Evolutionary conservation across 1,140 invertebrate species (phyloP), one percentile per base, ranked within the genome.

Genomic region (Lanistes nyassanus): DNA sequence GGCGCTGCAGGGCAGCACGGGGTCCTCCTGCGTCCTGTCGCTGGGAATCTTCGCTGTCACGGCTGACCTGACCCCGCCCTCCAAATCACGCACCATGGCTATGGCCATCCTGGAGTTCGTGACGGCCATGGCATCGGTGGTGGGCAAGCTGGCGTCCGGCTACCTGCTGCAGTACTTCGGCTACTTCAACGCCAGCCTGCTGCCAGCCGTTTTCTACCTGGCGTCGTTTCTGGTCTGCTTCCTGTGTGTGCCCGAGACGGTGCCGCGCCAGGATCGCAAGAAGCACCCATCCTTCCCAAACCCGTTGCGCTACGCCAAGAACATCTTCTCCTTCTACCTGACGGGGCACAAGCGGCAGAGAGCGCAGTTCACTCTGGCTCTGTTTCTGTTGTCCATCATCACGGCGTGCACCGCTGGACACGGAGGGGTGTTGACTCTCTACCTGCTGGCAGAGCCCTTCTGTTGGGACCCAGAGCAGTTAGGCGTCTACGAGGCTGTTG

Each of bases 41-140:
- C 36, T 76, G 39, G 68, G 66, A 6, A 47, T 58, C 6, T 76
- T 70, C 34, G 67, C 75, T 23, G 70, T 71, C 67, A 76, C 75
- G 16, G 75, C 75, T 23, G 75, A 76, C 56, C 53, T 76, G 39
- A 76, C 75, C 2, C n/a, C 56, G 5, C 66, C 66, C 21, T 26
- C 7, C 31, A 71, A 60, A 29, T 34, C 47, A 19, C 47, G 75
- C 23, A 76, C 75, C 26, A 7, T 76, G 16, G 56, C 36, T 37
- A 76, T 76, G 7, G 58, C 75, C 29, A 23, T 71, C 16, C 16
- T 71, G 23, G 31, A 36, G 42, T 47, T 16, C 55, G 47, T 16
- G 31, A 31, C 53, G 6, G 26, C 29, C 55, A 34, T 71, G 0
- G 55, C 68, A 19, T 13, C 19, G 11, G 65, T 29, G 2, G 65